Conservation (phyloP, 2,797 vertebrate species). For the Rhincodon typus region DNA sequence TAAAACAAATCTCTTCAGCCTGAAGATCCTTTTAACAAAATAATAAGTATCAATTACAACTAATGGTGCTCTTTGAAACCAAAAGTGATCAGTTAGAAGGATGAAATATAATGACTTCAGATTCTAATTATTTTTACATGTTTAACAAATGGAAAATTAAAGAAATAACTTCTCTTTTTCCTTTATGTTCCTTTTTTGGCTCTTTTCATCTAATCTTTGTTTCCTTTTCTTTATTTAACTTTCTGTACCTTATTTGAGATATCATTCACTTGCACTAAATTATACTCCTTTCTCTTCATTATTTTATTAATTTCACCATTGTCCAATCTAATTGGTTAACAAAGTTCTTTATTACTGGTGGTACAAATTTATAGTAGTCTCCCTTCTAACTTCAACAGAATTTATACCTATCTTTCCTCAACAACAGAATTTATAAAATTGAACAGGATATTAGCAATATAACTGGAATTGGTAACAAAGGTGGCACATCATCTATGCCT, state of each 20-base stretch:
- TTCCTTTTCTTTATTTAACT: neutral
- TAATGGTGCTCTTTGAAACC: neutral
- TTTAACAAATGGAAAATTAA: neutral
- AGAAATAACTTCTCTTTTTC: neutral
- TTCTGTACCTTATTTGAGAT: neutral
- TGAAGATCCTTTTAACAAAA: neutral
- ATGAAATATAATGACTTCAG: neutral
- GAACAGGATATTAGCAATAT: no score
- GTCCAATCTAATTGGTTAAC: no score
- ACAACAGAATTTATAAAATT: no score
- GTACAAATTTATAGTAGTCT: no score
- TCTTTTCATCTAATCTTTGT: neutral
- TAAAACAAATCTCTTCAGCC: neutral
- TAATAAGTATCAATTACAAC: neutral
- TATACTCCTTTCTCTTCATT: neutral
- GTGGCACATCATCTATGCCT: no score
- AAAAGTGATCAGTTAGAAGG: neutral
- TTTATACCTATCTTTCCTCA: no score
- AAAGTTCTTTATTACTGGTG: no score
- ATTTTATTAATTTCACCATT: no score
- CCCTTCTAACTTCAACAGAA: no score
- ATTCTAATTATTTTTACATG: neutral
- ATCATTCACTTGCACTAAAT: neutral
- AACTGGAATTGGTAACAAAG: no score
- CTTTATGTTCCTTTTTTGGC: neutral